Evolutionary conservation across 2,113 vertebrate genomes (phyloP).

Genomic region (Pelmatolapia mariae): DNA sequence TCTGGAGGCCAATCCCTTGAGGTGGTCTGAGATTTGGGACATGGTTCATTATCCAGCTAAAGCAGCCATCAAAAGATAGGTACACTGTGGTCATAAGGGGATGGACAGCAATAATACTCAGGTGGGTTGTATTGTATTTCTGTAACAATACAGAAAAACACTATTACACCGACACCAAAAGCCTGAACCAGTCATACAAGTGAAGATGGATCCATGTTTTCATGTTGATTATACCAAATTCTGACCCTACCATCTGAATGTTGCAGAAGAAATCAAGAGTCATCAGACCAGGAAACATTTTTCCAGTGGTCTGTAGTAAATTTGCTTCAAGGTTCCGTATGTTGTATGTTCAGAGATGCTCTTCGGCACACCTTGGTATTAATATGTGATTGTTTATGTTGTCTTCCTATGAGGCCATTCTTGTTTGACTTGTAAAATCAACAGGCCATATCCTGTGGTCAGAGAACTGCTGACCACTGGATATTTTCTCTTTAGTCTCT

Average conservation of each 20-base stretch:
- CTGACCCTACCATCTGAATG: no score
- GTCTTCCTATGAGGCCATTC: background rate
- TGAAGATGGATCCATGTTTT: background rate
- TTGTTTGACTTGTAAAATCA: background rate
- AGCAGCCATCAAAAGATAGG: background rate
- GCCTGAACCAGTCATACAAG: background rate
- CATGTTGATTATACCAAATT: background rate
- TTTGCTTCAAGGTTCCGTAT: background rate
- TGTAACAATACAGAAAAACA: background rate
- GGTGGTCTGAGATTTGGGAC: background rate
- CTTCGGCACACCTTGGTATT: background rate
- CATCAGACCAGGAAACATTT: background rate
- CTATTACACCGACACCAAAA: background rate
- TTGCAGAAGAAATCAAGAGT: background rate
- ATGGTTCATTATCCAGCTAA: background rate
- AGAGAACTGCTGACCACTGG: background rate
- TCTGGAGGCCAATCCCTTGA: background rate
- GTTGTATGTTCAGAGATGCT: background rate
- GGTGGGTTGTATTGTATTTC: background rate
- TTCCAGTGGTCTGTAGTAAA: background rate
- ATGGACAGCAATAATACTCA: background rate
- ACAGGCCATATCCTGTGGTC: background rate
- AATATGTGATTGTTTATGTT: background rate
- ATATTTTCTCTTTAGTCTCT: background rate
- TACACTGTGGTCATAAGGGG: background rate